phyloP scores from a whole-genome alignment of 2,888 invertebrate species.

The Loripinus fragilis region DNA sequence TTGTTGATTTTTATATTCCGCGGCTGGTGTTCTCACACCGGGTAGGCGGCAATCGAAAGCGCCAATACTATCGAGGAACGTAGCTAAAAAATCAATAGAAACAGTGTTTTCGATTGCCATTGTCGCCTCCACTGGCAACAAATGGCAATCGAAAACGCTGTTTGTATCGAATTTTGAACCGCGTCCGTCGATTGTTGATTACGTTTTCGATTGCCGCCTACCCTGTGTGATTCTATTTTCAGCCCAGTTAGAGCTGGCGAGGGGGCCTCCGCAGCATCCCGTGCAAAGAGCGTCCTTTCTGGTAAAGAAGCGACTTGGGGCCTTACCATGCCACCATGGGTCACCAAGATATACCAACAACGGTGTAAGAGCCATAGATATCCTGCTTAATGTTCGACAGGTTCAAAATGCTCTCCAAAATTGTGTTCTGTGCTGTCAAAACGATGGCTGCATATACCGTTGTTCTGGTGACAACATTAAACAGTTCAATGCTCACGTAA shows the following conservation, averaged over 20 bases:
- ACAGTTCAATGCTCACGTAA: conserved; percentile 26
- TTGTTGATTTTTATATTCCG: no score
- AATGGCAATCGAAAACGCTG: no score
- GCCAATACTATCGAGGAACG: no score
- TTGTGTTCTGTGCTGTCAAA: conserved; percentile 27
- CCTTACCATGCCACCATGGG: background rate
- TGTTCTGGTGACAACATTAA: conserved; percentile 22
- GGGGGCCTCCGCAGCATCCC: background rate
- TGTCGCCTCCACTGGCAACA: no score
- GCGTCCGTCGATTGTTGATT: no score
- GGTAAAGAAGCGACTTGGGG: background rate
- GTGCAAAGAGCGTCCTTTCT: background rate
- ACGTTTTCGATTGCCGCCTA: no score
- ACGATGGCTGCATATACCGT: conserved; percentile 26
- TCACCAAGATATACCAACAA: background rate
- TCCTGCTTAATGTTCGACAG: conserved; percentile 24
- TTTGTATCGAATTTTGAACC: no score
- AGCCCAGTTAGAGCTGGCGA: conserved; percentile 8
- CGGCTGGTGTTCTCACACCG: no score
- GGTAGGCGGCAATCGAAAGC: no score
- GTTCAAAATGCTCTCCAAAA: conserved; percentile 24
- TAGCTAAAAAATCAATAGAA: no score
- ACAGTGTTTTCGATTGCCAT: no score
- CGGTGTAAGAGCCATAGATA: background rate
- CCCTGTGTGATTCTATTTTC: background rate